These are phyloP conservation scores for Prosapia bicincta DNA, from an alignment of 2,888 invertebrate genomes.

Conservation along the genomic window DNA sequence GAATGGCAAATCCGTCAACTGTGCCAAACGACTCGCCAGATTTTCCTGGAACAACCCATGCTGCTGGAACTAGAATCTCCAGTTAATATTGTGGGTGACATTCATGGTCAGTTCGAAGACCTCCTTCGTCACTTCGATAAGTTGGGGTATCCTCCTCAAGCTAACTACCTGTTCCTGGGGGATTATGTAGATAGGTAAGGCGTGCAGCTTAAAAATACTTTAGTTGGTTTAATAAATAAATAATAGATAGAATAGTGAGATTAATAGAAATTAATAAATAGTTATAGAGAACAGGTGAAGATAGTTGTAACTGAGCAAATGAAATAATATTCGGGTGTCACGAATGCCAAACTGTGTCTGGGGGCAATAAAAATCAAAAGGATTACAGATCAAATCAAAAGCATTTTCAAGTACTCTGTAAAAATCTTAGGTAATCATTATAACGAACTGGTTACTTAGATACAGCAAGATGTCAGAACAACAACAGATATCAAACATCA, in stretches of 20 bases:
- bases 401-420: no score
- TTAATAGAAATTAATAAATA: background rate
- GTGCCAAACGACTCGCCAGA: slow-evolving; percentile 43
- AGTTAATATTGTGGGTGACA: slow-evolving; percentile 53
- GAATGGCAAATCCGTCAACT: slow-evolving; percentile 48
- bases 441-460: no score
- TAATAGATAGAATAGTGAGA: background rate
- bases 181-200: slow-evolving; percentile 53
- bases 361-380: no score
- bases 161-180: slow-evolving; percentile 53
- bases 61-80: slow-evolving; percentile 51
- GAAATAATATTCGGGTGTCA: background rate
- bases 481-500: no score
- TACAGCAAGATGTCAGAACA: no score
- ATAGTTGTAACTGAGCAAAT: background rate
- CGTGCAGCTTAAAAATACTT: background rate
- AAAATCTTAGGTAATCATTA: no score
- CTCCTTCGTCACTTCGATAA: slow-evolving; percentile 51
- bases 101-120: slow-evolving; percentile 53
- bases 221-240: background rate
- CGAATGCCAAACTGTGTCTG: background rate
- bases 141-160: slow-evolving; percentile 51
- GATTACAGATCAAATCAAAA: no score
- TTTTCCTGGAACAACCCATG: slow-evolving; percentile 49
- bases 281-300: background rate